phyloP scores from a whole-genome alignment of 1,140 invertebrate species.

The Camponotus vicinus region DNA sequence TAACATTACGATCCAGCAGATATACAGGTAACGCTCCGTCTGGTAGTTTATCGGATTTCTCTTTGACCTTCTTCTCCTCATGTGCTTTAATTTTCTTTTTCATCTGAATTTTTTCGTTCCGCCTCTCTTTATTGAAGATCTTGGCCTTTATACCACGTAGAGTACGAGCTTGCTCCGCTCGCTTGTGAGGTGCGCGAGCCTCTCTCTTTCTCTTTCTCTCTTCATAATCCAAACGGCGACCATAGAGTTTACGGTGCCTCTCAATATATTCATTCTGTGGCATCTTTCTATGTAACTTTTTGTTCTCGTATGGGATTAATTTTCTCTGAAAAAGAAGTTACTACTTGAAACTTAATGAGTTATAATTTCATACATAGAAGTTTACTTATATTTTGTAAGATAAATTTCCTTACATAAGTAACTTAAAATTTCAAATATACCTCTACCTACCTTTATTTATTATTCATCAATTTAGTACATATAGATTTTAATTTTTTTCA shows the following conservation, averaged over 20 bases:
- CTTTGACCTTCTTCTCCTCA: constrained; percentile 96
- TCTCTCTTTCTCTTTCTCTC: constrained; percentile 98
- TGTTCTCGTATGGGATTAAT: constrained; percentile 5
- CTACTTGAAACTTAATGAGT: constrained; percentile 1
- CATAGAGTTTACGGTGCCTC: constrained; percentile 97
- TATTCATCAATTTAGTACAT: no score
- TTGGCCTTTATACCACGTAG: constrained; percentile 99
- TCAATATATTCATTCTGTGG: constrained; percentile 99
- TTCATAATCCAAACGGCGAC: constrained; percentile 98
- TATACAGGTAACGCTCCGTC: constrained; percentile 98
- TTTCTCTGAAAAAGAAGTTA: constrained; percentile 45
- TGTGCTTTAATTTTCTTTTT: constrained; percentile 98
- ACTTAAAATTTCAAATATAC: not conserved
- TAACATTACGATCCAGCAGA: constrained; percentile 98
- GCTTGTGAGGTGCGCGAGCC: constrained; percentile 96
- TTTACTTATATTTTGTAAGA: not conserved
- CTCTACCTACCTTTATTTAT: no score
- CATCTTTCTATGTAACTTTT: constrained; percentile 88
- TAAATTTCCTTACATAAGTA: not conserved
- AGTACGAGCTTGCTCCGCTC: constrained; percentile 95
- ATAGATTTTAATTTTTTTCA: no score
- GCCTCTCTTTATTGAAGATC: constrained; percentile 98
- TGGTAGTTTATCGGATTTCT: constrained; percentile 93
- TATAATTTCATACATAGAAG: not conserved
- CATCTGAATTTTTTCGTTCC: constrained; percentile 99